These are phyloP conservation scores for Gymnoscelis rufifasciata DNA, from an alignment of 2,888 invertebrate species.

Conservation along the genomic window DNA sequence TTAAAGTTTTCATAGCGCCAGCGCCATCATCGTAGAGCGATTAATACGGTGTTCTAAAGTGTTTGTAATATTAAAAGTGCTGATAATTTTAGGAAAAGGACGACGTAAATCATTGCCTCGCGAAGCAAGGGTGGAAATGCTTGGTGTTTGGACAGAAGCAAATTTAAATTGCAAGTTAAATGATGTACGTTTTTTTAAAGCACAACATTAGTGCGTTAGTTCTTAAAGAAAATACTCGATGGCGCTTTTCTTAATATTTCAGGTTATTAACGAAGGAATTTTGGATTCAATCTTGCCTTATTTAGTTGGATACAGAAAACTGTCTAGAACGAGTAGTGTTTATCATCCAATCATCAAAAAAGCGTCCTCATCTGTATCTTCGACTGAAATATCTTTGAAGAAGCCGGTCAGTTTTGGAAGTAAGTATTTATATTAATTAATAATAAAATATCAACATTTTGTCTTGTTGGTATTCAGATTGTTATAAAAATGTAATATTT, in stretches of 20 bases:
- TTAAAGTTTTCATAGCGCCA: not conserved
- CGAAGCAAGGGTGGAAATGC: slow-evolving; percentile 67
- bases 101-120: slow-evolving; percentile 47
- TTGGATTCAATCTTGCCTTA: slow-evolving; percentile 90
- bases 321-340: slow-evolving; percentile 71
- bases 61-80: no score
- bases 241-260: slow-evolving; percentile 48
- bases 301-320: slow-evolving; percentile 79
- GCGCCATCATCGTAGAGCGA: no score
- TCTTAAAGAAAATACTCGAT: slow-evolving; percentile 38
- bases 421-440: slow-evolving; percentile 30
- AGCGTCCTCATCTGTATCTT: slow-evolving; percentile 33
- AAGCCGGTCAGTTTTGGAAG: slow-evolving; percentile 76
- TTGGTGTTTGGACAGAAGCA: slow-evolving; percentile 72
- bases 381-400: slow-evolving; percentile 39
- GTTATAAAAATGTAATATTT: not conserved
- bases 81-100: slow-evolving; percentile 46
- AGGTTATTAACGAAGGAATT: slow-evolving; percentile 89
- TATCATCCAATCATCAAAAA: slow-evolving; percentile 80
- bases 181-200: slow-evolving; percentile 50
- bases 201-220: not conserved
- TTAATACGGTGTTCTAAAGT: no score
- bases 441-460: no score
- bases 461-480: no score
- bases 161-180: slow-evolving; percentile 74